Evolutionary conservation across 2,888 invertebrate genomes (phyloP).

Genomic region (Teleiodes luculella): DNA sequence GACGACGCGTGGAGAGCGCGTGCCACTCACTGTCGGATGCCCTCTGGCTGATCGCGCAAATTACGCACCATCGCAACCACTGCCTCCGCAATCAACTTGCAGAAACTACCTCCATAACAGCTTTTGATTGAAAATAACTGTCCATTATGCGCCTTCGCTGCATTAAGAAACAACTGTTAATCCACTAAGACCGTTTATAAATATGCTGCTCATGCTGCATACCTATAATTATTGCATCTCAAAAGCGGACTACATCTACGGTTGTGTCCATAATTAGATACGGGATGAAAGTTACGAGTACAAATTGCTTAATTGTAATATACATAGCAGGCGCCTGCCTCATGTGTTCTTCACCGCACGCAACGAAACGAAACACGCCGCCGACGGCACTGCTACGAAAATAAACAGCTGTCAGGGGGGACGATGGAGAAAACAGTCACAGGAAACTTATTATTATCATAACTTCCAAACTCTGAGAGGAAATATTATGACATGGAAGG

Average conservation of each 20-base stretch:
- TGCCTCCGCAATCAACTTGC: slow-evolving; percentile 28
- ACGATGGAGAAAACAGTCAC: slow-evolving; percentile 38
- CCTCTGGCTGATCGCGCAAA: slow-evolving; percentile 31
- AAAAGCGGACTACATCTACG: slow-evolving; percentile 43
- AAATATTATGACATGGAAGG: slow-evolving; percentile 38
- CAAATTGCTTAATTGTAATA: slow-evolving; percentile 66
- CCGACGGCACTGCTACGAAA: slow-evolving; percentile 34
- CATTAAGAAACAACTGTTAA: slow-evolving; percentile 12
- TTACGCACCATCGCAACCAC: slow-evolving; percentile 36
- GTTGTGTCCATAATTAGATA: slow-evolving; percentile 49
- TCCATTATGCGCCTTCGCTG: slow-evolving; percentile 10
- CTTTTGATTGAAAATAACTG: slow-evolving; percentile 39
- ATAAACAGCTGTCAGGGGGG: slow-evolving; percentile 49
- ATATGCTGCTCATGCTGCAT: slow-evolving; percentile 13
- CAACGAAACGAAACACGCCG: slow-evolving; percentile 37
- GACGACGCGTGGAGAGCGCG: slow-evolving; percentile 41
- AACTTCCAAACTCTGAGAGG: slow-evolving; percentile 35
- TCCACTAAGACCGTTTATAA: slow-evolving; percentile 20
- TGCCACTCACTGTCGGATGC: slow-evolving; percentile 19
- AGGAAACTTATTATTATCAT: slow-evolving; percentile 39
- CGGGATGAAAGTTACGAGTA: slow-evolving; percentile 64
- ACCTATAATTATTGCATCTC: slow-evolving; percentile 43
- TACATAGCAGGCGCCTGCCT: slow-evolving; percentile 37
- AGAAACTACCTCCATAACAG: slow-evolving; percentile 33
- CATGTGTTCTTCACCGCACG: slow-evolving; percentile 34